phyloP scores from a whole-genome alignment of 2,797 vertebrate genomes.

The Apodemus agrarius region DNA sequence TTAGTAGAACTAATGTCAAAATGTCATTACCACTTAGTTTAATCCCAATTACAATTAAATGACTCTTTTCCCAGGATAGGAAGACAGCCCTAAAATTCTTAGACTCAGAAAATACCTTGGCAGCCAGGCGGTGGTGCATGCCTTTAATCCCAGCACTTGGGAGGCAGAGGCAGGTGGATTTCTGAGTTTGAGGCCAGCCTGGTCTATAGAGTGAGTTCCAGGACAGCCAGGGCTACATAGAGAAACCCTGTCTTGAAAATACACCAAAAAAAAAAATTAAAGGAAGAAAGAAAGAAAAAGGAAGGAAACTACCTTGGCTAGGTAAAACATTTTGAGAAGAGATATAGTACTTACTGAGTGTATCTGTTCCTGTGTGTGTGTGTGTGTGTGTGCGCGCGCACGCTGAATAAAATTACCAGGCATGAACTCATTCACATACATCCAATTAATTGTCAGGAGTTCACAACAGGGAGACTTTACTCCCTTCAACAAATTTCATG shows the following conservation, averaged over 20 bases:
- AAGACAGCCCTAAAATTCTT: neutral
- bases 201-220: no score
- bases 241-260: no score
- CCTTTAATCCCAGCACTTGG: no score
- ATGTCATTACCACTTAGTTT: neutral
- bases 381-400: neutral
- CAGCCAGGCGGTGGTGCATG: no score
- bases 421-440: neutral
- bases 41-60: neutral
- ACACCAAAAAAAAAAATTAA: no score
- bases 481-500: neutral
- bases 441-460: neutral
- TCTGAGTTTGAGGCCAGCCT: no score
- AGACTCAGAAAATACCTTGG: neutral
- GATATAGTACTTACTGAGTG: neutral
- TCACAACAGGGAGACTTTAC: neutral
- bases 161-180: no score
- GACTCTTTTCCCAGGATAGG: neutral
- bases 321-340: neutral
- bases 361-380: neutral
- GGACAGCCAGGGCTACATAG: no score
- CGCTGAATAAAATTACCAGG: neutral
- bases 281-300: no score
- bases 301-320: neutral
- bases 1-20: neutral